Percentiles rank a stretch among this genome's conserved stretches.
Conservation (phyloP, 2,797 vertebrate genomes). For the Distichodus sexfasciatus region DNA sequence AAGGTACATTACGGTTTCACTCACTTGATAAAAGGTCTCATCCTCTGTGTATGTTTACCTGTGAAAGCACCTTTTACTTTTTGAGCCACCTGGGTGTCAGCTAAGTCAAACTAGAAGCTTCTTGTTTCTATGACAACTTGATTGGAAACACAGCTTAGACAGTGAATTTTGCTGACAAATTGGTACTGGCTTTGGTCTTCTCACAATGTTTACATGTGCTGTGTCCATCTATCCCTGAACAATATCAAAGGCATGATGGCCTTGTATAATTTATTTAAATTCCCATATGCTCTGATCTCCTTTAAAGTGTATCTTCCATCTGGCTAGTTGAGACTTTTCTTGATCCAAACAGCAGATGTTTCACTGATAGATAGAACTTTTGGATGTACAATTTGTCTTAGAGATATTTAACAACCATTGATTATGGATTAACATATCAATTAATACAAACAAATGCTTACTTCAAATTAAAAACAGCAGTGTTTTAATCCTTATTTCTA, state of each 20-base stretch:
- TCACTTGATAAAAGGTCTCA: too few species aligned
- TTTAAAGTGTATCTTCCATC: too few species aligned
- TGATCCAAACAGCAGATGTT: neutral
- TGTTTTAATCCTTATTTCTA: neutral
- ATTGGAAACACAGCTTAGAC: neutral
- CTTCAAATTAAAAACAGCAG: neutral
- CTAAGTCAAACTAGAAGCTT: conserved; percentile 15
- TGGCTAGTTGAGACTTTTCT: conserved; percentile 10
- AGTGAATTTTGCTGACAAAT: conserved; percentile 5
- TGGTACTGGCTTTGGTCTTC: neutral
- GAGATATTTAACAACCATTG: neutral
- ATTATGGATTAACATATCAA: neutral
- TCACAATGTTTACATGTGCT: neutral
- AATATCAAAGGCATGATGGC: too few species aligned
- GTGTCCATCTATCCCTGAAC: neutral
- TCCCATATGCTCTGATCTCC: too few species aligned
- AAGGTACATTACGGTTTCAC: too few species aligned
- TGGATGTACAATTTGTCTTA: neutral
- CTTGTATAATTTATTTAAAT: too few species aligned
- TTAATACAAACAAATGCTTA: neutral
- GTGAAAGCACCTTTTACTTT: too few species aligned
- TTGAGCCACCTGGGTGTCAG: neutral
- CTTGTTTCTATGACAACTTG: conserved; percentile 39
- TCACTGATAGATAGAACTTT: too few species aligned
- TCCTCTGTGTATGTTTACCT: too few species aligned